Evolutionary conservation across 2,888 invertebrate genomes (phyloP), one percentile per base, ranked within the genome.

Genomic region (Augochlorella aurata): DNA sequence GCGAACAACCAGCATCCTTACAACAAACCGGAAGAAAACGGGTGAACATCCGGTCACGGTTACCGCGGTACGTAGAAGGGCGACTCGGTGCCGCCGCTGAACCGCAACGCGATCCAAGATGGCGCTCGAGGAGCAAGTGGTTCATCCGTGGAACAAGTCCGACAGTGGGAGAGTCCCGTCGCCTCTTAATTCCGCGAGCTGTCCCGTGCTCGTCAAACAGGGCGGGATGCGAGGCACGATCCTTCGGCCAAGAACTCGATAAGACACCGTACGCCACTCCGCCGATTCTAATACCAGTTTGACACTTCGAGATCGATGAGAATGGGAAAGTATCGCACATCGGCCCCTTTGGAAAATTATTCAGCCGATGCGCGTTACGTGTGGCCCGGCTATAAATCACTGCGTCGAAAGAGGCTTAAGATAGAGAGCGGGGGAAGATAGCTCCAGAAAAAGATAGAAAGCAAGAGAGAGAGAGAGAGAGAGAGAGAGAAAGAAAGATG

Each of bases 261-360:
- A 76, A 83, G 87, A 85, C 85, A 81, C 69, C 80, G 70, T 76
- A 74, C 74, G 85, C 80, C 85, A 80, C 84, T 85, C 47, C 29
- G 68, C 54, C 67, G 85, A 81, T 87, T 81, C 83, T 87, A 85
- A 86, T 86, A 79, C 83, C 87, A 87, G 87, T 86, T 87, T 79
- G 86, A 86, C 85, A 87, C 87, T 85, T 83, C 61, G 88, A 84
- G 88, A 87, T 87, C 88, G 87, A 87, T 87, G 87, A 81, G 88
- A 81, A 87, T 86, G 88, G 83, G 79, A 86, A 87, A 86, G 84
- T 86, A 84, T 88, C 88, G 87, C 82, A 79, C 79, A 72, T 85
- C 83, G 74, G 66, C 21, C 54, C 70, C 65, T 38, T 69, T 71
- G 71, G 77, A 85, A 80, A 87, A 87, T 87, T 83, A 87, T 87